phyloP scores from a whole-genome alignment of 1,140 invertebrate species.

The Achroia grisella region DNA sequence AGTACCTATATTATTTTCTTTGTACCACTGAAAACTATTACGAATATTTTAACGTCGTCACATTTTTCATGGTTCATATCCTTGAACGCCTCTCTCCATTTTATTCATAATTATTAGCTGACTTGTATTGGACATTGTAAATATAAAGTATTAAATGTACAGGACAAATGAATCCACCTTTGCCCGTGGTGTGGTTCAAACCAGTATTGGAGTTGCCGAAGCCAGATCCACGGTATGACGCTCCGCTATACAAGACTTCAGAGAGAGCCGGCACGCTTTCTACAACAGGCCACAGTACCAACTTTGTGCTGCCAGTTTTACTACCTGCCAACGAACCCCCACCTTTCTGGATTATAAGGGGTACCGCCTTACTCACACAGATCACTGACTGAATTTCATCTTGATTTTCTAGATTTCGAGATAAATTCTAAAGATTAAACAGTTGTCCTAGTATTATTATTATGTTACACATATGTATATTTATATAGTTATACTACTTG shows the following conservation, averaged over 20 bases:
- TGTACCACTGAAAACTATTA: too few relatives aligned
- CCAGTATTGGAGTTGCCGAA: slow-evolving; percentile 77
- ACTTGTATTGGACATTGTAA: too few relatives aligned
- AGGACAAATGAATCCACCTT: slow-evolving; percentile 79
- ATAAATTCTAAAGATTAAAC: too few relatives aligned
- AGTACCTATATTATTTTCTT: too few relatives aligned
- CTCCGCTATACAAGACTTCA: slow-evolving; percentile 91
- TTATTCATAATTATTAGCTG: too few relatives aligned
- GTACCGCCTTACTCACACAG: slow-evolving; percentile 87
- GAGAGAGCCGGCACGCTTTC: slow-evolving; percentile 87
- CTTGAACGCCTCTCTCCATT: too few relatives aligned
- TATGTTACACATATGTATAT: too few relatives aligned
- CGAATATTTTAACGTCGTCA: too few relatives aligned
- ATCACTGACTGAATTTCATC: slow-evolving; percentile 66
- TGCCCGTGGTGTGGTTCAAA: slow-evolving; percentile 85
- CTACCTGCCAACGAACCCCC: slow-evolving; percentile 77
- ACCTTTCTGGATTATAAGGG: slow-evolving; percentile 90
- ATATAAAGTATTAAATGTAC: neutral
- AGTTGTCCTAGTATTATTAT: too few relatives aligned
- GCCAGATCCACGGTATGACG: slow-evolving; percentile 80
- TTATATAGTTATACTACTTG: too few relatives aligned
- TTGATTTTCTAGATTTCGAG: too few relatives aligned
- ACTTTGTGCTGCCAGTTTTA: slow-evolving; percentile 88
- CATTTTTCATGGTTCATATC: too few relatives aligned
- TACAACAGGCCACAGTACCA: slow-evolving; percentile 92